These are phyloP conservation scores for Diplodus puntazzo DNA, from an alignment of 2,797 vertebrate genomes.

Conservation along the genomic window DNA sequence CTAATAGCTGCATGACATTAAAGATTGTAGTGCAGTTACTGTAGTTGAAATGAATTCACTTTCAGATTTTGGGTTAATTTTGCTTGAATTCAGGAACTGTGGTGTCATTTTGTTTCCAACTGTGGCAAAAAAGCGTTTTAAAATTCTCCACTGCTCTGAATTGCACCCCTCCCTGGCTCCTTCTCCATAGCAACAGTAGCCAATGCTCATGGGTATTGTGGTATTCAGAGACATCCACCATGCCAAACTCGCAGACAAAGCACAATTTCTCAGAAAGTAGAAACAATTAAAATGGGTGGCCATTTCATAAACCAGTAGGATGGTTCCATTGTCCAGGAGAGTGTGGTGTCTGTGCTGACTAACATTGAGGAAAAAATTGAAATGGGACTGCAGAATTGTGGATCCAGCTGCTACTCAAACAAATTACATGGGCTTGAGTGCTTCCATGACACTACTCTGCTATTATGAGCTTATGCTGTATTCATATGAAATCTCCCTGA, in stretches of 20 bases:
- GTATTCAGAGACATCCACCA: neutral
- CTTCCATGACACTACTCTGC: neutral
- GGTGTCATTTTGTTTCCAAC: neutral
- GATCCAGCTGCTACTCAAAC: neutral
- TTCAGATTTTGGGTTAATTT: neutral
- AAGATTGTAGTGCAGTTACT: no score
- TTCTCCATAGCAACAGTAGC: constrained; percentile 14
- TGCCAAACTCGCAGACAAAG: neutral
- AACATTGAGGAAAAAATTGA: neutral
- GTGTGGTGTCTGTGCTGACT: neutral
- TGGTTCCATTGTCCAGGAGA: neutral
- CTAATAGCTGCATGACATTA: neutral
- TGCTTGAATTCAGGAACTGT: neutral
- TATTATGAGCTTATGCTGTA: neutral
- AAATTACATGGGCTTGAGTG: neutral
- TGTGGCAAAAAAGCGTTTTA: neutral
- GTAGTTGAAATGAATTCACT: neutral
- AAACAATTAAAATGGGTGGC: neutral
- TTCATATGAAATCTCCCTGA: no score
- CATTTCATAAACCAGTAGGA: neutral
- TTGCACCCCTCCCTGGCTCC: neutral
- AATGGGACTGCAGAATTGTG: neutral
- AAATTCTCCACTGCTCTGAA: neutral
- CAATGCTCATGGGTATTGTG: neutral
- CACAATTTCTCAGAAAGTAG: neutral